Conservation (phyloP, 2,888 invertebrate species). For the Pogonocherus hispidulus region DNA sequence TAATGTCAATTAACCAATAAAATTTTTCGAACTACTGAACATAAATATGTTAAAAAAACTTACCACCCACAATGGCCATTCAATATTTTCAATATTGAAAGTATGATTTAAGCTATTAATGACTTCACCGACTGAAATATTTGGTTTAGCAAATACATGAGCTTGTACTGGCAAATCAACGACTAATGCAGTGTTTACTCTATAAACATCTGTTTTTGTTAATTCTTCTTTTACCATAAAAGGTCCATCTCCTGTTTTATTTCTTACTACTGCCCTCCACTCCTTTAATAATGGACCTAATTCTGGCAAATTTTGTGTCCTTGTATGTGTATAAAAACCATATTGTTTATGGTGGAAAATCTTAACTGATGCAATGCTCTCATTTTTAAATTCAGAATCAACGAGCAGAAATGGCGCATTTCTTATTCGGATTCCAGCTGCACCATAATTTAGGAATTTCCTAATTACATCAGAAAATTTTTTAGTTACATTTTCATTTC, state of each 20-base stretch:
- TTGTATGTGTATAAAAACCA: slow-evolving; percentile 75
- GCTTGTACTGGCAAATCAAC: slow-evolving; percentile 66
- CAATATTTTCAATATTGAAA: slow-evolving; percentile 59
- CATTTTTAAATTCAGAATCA: slow-evolving; percentile 71
- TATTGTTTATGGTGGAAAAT: slow-evolving; percentile 71
- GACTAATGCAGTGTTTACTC: slow-evolving; percentile 60
- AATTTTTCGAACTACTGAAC: too few relatives aligned
- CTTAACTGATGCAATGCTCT: slow-evolving; percentile 64
- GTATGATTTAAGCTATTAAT: slow-evolving; percentile 58
- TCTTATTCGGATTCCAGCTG: slow-evolving; percentile 84
- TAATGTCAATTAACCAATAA: too few relatives aligned
- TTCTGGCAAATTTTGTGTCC: slow-evolving; percentile 76
- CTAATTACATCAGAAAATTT: slow-evolving; percentile 78
- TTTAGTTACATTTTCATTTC: slow-evolving; percentile 76
- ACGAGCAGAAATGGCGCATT: slow-evolving; percentile 79
- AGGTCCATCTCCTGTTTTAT: slow-evolving; percentile 68
- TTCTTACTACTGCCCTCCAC: slow-evolving; percentile 76
- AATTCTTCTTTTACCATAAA: slow-evolving; percentile 65
- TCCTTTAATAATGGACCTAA: slow-evolving; percentile 73
- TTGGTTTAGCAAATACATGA: slow-evolving; percentile 58
- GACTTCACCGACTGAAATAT: slow-evolving; percentile 51
- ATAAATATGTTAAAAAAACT: too few relatives aligned
- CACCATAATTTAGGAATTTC: slow-evolving; percentile 82
- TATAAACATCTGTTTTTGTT: slow-evolving; percentile 60
- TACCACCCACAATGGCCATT: slow-evolving; percentile 72